A percentile compares a stretch with the other conserved stretches of the same genome.
Evolutionary conservation across 37 sponge, comb jelly and placozoan genomes (phyloP).

Genomic region (Halisarca cf. caerulea): DNA sequence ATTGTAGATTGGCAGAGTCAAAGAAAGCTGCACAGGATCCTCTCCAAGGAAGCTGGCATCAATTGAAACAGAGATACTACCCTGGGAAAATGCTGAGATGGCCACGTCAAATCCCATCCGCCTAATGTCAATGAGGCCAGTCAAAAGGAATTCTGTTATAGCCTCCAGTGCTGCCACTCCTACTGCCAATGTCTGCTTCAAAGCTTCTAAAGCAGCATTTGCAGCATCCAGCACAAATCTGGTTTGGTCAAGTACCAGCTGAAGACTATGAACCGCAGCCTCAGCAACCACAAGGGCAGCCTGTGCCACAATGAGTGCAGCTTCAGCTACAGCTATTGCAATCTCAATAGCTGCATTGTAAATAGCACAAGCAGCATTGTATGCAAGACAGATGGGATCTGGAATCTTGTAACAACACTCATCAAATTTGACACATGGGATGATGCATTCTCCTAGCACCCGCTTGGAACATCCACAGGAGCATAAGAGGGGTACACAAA

Average conservation of each 20-base stretch:
- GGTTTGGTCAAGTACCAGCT: not conserved
- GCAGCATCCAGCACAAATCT: not conserved
- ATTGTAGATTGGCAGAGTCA: not conserved
- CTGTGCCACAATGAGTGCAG: not conserved
- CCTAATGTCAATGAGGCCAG: slow-evolving; percentile 1
- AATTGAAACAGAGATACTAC: not conserved
- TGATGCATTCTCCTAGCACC: slow-evolving; percentile 17
- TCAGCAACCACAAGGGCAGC: not conserved
- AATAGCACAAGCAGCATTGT: slow-evolving; percentile 6
- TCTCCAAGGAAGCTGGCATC: not conserved
- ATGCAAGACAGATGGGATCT: slow-evolving; percentile 5
- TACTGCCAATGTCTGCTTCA: not conserved
- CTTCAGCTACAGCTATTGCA: not conserved
- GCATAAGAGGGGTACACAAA: slow-evolving; percentile 5
- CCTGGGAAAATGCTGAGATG: not conserved
- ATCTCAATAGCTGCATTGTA: not conserved
- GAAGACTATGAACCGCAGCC: not conserved
- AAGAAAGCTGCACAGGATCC: not conserved
- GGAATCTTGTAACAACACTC: slow-evolving; percentile 27
- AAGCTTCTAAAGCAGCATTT: slow-evolving; percentile 3
- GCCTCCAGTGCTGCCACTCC: not conserved
- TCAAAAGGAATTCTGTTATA: not conserved
- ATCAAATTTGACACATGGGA: not conserved
- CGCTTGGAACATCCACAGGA: not conserved
- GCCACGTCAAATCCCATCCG: slow-evolving; percentile 12